Evolutionary conservation across 2,113 vertebrate species (phyloP), one percentile per base, ranked within the genome.

Genomic region (Chaetodon trifascialis): DNA sequence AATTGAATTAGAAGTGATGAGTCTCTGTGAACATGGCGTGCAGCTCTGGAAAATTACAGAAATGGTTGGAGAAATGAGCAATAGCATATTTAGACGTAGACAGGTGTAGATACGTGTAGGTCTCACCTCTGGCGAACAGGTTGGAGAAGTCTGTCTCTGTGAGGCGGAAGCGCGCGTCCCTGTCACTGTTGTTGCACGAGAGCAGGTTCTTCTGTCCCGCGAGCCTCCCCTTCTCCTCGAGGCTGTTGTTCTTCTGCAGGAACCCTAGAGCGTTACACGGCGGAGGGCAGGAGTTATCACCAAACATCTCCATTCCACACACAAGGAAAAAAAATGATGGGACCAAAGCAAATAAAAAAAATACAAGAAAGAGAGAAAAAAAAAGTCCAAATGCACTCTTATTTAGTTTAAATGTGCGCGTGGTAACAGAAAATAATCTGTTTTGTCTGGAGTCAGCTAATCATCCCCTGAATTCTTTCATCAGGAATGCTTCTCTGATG

Each of bases 81-180:
- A 30, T 30, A 54, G 7, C n/a, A 23, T 55, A 0, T 47, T 30
- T 66, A 30, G 25, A 9, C n/a, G 11, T 25, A n/a, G 34, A 10
- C 5, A 17, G 4, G 3, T 4, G 66, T 36, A 14, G 62, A 30
- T 64, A 9, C 4, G 30, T 36, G 58, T 5, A 10, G 34, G 1
- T 7, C 78, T 95, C 91, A 99, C 98, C 98, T 95, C 97, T 94
- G 69, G 98, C 98, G 85, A 96, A 99, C 66, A 99, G 93, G 92
- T 99, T 99, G 94, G 98, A 99, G 95, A 99, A 99, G 88, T 99
- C 98, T 0, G 96, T 98, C 95, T 99, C 98, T 0, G 97, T 96
- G 87, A 94, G 97, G 11, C 96, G 95, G 93, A 98, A 99, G 78
- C 93, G 95, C 84, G 94, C 86, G 58, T 96, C 96, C 44, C 94